A percentile compares a stretch with the other conserved stretches of the same genome.
Conservation (phyloP, 2,113 vertebrate genomes). For the Petrocephalus zakoni region DNA sequence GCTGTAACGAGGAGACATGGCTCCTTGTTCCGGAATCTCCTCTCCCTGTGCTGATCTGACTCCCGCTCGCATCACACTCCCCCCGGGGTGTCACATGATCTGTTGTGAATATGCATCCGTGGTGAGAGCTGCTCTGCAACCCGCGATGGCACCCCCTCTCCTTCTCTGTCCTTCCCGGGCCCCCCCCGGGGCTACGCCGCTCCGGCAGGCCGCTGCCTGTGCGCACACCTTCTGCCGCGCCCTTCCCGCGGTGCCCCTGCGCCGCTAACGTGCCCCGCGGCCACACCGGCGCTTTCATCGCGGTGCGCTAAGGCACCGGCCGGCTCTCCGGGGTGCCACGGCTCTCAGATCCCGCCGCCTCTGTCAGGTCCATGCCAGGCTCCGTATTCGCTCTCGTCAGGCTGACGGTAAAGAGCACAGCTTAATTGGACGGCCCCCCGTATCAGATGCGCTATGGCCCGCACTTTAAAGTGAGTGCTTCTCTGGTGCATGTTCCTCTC, state of each 20-base stretch:
- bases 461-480: slow-evolving; percentile 42
- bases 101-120: neutral
- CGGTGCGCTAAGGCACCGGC: neutral
- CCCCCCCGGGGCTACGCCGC: neutral
- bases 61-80: neutral
- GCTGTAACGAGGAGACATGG: neutral
- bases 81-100: neutral
- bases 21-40: neutral
- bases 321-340: neutral
- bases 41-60: neutral
- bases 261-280: neutral
- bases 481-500: slow-evolving; percentile 15
- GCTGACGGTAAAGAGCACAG: slow-evolving; percentile 32
- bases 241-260: too few relatives aligned
- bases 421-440: slow-evolving; percentile 30
- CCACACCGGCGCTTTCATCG: neutral
- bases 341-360: slow-evolving; percentile 13
- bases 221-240: neutral
- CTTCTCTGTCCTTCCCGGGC: neutral
- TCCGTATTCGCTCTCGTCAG: slow-evolving; percentile 29
- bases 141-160: neutral
- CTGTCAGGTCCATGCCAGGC: slow-evolving; percentile 37
- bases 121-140: neutral
- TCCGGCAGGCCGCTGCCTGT: neutral
- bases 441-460: slow-evolving; percentile 33